These are phyloP conservation scores for Cataglyphis livida DNA, from an alignment of 2,888 invertebrate genomes.

Conservation along the genomic window DNA sequence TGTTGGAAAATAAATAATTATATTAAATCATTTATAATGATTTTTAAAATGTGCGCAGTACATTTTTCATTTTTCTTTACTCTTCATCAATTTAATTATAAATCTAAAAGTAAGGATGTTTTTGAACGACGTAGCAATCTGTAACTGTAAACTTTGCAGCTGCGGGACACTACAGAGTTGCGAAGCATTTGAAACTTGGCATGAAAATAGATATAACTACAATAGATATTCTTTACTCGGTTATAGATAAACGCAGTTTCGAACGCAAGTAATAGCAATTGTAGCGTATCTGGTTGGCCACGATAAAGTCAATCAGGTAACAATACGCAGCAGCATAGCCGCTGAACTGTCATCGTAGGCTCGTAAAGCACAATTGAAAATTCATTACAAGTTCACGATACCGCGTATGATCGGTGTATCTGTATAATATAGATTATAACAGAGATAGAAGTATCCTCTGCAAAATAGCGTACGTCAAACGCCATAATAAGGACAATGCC, in stretches of 20 bases:
- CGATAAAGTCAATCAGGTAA: slow-evolving; percentile 53
- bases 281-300: slow-evolving; percentile 35
- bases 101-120: neutral
- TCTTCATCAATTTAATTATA: neutral
- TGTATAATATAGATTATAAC: slow-evolving; percentile 36
- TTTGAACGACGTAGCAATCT: slow-evolving; percentile 8
- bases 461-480: slow-evolving; percentile 25
- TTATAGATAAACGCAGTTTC: slow-evolving; percentile 42
- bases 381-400: slow-evolving; percentile 52
- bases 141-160: slow-evolving; percentile 16
- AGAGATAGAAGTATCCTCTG: slow-evolving; percentile 33
- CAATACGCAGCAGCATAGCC: slow-evolving; percentile 13
- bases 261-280: slow-evolving; percentile 27
- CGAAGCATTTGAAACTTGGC: slow-evolving; percentile 34
- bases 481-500: slow-evolving; percentile 25
- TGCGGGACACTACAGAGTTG: neutral
- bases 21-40: neutral
- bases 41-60: neutral
- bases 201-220: neutral
- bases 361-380: slow-evolving; percentile 53
- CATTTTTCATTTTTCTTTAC: neutral
- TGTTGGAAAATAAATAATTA: neutral
- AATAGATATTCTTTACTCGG: slow-evolving; percentile 33
- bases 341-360: slow-evolving; percentile 20
- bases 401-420: slow-evolving; percentile 10